Evolutionary conservation across 2,113 vertebrate species (phyloP).

Genomic region (Vulpes lagopus): DNA sequence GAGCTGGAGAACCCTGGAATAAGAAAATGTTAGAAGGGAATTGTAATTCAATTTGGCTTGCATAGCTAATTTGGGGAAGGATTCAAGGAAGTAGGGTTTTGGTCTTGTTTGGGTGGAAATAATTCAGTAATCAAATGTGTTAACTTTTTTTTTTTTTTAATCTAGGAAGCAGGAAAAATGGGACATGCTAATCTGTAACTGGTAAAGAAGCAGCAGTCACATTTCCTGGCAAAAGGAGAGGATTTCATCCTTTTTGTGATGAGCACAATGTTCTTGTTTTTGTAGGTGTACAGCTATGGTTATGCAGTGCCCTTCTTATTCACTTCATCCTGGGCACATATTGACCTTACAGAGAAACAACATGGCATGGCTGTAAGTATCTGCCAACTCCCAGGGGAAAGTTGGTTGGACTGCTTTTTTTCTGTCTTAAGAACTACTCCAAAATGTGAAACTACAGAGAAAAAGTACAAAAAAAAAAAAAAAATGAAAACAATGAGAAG

Average conservation of each 20-base stretch:
- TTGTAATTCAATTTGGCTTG: background rate
- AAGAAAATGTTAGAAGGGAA: background rate
- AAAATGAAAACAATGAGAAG: background rate
- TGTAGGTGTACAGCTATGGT: background rate
- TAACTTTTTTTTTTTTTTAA: background rate
- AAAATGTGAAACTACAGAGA: background rate
- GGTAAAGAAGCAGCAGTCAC: background rate
- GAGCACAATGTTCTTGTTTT: background rate
- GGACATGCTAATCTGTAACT: background rate
- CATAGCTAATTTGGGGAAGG: background rate
- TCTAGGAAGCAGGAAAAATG: background rate
- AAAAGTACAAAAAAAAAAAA: background rate
- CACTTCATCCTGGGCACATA: background rate
- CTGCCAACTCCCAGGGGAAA: background rate
- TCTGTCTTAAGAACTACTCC: background rate
- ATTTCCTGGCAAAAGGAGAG: background rate
- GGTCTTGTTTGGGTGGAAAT: background rate
- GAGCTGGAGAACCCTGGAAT: background rate
- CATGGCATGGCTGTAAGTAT: too few relatives aligned
- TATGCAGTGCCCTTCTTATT: background rate
- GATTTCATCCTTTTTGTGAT: background rate
- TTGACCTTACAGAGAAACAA: conserved; percentile 45
- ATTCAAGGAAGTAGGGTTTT: background rate
- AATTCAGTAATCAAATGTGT: background rate
- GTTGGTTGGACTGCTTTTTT: background rate